Conservation (phyloP, 2,113 vertebrate species). For the Australoheros scitulus region DNA sequence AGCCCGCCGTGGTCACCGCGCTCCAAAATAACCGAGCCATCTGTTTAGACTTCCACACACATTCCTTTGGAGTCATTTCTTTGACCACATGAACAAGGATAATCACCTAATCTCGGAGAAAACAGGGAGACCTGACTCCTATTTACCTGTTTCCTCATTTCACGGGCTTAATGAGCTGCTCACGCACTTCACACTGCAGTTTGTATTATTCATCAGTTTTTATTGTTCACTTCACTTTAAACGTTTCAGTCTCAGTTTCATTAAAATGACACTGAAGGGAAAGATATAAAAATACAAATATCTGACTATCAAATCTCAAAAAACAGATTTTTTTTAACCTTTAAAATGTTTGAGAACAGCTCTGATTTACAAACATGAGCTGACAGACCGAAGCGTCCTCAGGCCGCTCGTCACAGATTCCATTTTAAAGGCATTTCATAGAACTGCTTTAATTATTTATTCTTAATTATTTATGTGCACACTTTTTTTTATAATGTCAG, state of each 20-base stretch:
- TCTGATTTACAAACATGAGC: too few relatives aligned
- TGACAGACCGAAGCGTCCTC: background rate
- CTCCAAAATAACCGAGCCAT: too few relatives aligned
- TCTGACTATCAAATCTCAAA: background rate
- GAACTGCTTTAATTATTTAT: background rate
- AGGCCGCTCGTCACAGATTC: background rate
- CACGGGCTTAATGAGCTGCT: background rate
- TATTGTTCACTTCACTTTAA: background rate
- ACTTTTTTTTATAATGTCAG: too few relatives aligned
- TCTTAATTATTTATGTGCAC: background rate
- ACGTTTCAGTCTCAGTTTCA: background rate
- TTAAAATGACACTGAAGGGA: rapidly evolving
- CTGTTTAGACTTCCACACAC: too few relatives aligned
- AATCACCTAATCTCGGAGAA: background rate
- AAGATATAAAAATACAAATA: background rate
- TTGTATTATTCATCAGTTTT: background rate
- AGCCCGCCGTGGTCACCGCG: too few relatives aligned
- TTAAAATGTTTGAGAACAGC: too few relatives aligned
- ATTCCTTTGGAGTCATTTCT: too few relatives aligned
- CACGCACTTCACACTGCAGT: background rate
- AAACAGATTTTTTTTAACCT: background rate
- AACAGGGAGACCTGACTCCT: background rate
- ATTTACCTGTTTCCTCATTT: rapidly evolving
- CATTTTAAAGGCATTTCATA: too few relatives aligned
- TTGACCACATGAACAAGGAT: background rate